Percentiles rank a stretch among this genome's conserved stretches.
Evolutionary conservation across 37 sponge, comb jelly and placozoan genomes (phyloP).

Genomic region (Spongilla lacustris): DNA sequence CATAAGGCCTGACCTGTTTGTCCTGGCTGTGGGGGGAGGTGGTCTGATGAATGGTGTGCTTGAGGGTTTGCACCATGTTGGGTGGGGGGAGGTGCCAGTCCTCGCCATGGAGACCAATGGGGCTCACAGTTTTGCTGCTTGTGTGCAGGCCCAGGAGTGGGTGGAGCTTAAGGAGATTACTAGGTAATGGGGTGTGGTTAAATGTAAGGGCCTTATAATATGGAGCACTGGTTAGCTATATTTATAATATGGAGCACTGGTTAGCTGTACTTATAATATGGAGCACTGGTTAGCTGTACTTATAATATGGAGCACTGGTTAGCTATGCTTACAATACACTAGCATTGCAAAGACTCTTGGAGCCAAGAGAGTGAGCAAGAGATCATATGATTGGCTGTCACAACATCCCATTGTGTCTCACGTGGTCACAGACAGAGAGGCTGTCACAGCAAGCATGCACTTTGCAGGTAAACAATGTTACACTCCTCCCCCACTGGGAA

Average conservation of each 20-base stretch:
- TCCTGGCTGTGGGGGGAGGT: slow-evolving; percentile 90
- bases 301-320: neutral
- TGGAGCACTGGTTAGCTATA: too few species aligned
- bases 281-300: too few species aligned
- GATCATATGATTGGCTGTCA: slow-evolving; percentile 64
- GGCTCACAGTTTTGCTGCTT: slow-evolving; percentile 80
- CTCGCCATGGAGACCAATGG: slow-evolving; percentile 95
- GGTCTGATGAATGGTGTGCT: slow-evolving; percentile 90
- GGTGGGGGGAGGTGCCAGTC: slow-evolving; percentile 87
- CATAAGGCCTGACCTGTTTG: slow-evolving; percentile 59
- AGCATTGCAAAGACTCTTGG: slow-evolving; percentile 90
- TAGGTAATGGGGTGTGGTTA: slow-evolving; percentile 46
- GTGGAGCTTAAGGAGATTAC: slow-evolving; percentile 80
- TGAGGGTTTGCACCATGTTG: slow-evolving; percentile 79
- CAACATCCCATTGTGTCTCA: slow-evolving; percentile 52
- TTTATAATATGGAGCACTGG: too few species aligned
- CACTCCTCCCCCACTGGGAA: neutral
- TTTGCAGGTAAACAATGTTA: slow-evolving; percentile 57
- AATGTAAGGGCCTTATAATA: too few species aligned
- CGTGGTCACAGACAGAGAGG: slow-evolving; percentile 78
- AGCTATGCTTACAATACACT: neutral
- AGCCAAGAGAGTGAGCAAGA: slow-evolving; percentile 71
- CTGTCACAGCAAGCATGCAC: slow-evolving; percentile 77
- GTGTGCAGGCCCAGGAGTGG: slow-evolving; percentile 60
- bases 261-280: too few species aligned